Conservation (phyloP, 2,888 invertebrate species). For the Schrankia costaestrigalis region DNA sequence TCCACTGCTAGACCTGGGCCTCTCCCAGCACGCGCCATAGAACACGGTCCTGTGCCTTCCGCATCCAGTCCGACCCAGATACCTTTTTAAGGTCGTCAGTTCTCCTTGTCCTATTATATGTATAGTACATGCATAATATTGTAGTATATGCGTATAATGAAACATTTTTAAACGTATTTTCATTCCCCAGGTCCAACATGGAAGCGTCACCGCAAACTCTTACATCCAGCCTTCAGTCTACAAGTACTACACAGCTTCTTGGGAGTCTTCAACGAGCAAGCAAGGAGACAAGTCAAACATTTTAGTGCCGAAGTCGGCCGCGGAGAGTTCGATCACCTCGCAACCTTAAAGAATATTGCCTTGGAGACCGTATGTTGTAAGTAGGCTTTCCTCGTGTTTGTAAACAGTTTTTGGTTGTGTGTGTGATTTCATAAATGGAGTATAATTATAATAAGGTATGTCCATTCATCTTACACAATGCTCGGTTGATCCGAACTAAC, state of each 20-base stretch:
- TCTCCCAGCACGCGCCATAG: too few species aligned
- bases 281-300: constrained; percentile 22
- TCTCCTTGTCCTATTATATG: too few species aligned
- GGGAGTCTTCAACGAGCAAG: constrained; percentile 38
- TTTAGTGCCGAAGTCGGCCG: constrained; percentile 29
- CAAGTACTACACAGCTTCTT: constrained; percentile 37
- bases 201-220: constrained; percentile 42
- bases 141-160: background rate
- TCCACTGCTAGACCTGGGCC: too few species aligned
- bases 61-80: too few species aligned
- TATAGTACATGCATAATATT: background rate
- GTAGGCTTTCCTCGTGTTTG: constrained; percentile 10
- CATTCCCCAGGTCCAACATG: constrained; percentile 37
- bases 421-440: background rate
- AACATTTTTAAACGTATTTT: background rate
- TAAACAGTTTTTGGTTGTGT: background rate
- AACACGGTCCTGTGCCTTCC: too few species aligned
- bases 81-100: too few species aligned
- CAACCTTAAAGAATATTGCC: constrained; percentile 29
- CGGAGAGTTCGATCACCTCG: constrained; percentile 35
- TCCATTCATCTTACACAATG: too few species aligned
- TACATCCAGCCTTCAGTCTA: constrained; percentile 45
- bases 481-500: too few species aligned
- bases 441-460: too few species aligned
- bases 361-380: constrained; percentile 44